Percentiles rank a stretch among this genome's conserved stretches.
Conservation (phyloP, 2,797 vertebrate genomes). For the Falco concolor region DNA sequence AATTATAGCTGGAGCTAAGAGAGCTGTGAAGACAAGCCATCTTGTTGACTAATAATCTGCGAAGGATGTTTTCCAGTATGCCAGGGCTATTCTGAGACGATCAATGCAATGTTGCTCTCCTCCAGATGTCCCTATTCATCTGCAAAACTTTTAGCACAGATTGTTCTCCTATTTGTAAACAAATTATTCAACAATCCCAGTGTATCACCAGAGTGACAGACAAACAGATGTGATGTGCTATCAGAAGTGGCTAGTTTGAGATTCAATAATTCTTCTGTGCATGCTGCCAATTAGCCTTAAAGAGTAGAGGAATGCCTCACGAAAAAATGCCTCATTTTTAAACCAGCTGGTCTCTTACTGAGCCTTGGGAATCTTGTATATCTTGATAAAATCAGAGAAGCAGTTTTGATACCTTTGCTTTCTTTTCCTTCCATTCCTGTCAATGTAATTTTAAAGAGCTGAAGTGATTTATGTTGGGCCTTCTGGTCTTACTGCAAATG, state of each 20-base stretch:
- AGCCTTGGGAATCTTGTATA: neutral
- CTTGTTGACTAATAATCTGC: neutral
- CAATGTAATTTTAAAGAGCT: neutral
- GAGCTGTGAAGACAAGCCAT: neutral
- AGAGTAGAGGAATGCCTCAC: neutral
- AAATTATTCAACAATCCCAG: constrained; percentile 25
- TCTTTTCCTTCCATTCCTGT: neutral
- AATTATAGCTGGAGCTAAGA: neutral
- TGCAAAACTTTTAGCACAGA: constrained; percentile 50
- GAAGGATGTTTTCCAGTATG: neutral
- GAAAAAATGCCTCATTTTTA: neutral
- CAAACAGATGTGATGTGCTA: constrained; percentile 27
- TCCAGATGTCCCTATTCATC: constrained; percentile 44
- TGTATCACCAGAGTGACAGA: constrained; percentile 4
- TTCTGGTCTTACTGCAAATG: neutral
- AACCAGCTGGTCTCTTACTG: neutral
- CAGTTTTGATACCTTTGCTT: neutral
- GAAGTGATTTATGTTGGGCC: neutral
- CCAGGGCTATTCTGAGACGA: neutral
- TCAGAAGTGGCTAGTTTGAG: constrained; percentile 13
- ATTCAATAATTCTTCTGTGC: neutral
- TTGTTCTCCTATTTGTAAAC: constrained; percentile 51
- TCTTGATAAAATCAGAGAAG: neutral
- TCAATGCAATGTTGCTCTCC: neutral
- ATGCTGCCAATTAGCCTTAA: neutral